Evolutionary conservation across 2,888 invertebrate species (phyloP), one percentile per base, ranked within the genome.

Genomic region (Metopia argyrocephala): DNA sequence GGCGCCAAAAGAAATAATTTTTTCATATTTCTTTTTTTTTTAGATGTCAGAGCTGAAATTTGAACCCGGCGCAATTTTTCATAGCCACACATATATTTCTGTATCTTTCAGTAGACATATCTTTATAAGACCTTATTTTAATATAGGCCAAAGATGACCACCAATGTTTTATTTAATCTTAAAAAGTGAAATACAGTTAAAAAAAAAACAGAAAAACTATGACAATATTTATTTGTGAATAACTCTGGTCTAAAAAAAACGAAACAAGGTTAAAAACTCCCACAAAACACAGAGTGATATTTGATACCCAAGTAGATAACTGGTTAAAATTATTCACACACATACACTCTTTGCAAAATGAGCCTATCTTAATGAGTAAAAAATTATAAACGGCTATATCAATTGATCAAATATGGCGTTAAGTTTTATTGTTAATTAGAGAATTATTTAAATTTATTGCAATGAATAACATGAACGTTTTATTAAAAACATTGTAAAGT

Each of bases 361-460:
- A n/a, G n/a, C n/a, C n/a, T n/a, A n/a, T n/a, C n/a, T n/a, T n/a
- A n/a, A n/a, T 38, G 38, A 38, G 38, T 6, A 38, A 9, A 38
- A 3, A 38, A 38, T 3, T 9, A 38, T 9, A 38, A 38, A 1
- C 1, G 3, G 15, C 15, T 3, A 38, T 38, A 38, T 15, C 12
- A 38, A 15, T 12, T 38, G 38, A 15, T 38, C 28, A n/a, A 50
- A 27, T 31, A 57, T 65, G 65, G 73, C 65, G 73, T 48, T 64
- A 65, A 74, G 25, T 50, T 71, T 50, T 50, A 59, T 62, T 57
- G 56, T 57, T 57, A 64, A 65, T 65, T 57, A 65, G 28, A 65
- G 46, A 65, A 73, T 21, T 23, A 57, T 74, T 65, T 65, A 56
- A 56, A 73, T 52, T 56, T 6, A 46, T n/a, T 50, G 28, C 50